Evolutionary conservation across 2,113 vertebrate species (phyloP).

Genomic region (Xenus cinereus): DNA sequence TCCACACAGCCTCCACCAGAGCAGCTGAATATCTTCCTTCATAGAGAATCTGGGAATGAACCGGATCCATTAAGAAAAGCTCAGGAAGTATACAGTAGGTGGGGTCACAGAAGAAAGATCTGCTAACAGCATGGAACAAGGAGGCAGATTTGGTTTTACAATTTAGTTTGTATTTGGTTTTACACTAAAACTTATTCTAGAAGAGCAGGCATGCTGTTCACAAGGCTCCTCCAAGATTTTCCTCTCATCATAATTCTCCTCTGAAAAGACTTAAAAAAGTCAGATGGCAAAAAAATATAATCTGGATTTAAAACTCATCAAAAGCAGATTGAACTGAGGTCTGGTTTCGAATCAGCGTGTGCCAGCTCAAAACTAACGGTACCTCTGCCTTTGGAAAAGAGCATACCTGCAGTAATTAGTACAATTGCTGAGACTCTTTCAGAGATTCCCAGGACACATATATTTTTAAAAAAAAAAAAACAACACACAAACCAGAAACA

Average conservation of each 20-base stretch:
- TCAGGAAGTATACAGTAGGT: not conserved
- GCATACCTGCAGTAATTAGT: not conserved
- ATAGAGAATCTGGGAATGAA: not conserved
- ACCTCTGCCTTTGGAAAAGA: not conserved
- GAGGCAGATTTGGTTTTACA: not conserved
- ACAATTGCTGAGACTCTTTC: not conserved
- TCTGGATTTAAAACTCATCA: not conserved
- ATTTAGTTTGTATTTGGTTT: not conserved
- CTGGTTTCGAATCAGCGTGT: not conserved
- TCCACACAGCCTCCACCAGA: not conserved
- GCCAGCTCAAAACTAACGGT: not conserved
- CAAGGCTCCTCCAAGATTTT: not conserved
- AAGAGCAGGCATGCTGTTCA: not conserved
- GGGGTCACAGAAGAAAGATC: not conserved
- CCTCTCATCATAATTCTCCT: not conserved
- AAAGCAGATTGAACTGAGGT: not conserved
- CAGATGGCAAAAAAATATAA: not conserved
- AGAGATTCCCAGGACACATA: not conserved
- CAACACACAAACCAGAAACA: not conserved
- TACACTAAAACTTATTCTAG: not conserved
- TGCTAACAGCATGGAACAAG: not conserved
- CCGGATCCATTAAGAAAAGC: not conserved
- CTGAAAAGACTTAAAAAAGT: not conserved
- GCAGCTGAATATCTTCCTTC: not conserved
- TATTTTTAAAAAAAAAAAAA: not conserved